Conservation (phyloP, 2,113 vertebrate species). For the Halcyon malimbica region DNA sequence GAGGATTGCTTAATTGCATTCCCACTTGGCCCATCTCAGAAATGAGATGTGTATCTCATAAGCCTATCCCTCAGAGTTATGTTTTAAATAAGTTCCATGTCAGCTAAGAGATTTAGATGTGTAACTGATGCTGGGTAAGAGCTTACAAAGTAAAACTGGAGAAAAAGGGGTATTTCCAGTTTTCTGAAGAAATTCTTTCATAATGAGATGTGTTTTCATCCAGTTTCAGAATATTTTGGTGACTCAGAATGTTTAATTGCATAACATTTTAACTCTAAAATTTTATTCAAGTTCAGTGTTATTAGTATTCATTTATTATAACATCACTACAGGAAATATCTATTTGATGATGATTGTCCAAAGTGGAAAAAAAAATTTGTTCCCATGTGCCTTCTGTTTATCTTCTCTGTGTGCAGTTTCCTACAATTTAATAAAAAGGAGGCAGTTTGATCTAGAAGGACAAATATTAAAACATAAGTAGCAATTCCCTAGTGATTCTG, state of each 20-base stretch:
- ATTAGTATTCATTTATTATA: background rate
- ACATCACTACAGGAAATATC: background rate
- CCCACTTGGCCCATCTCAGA: background rate
- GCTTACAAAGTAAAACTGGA: background rate
- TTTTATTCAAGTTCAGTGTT: background rate
- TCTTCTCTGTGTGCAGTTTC: background rate
- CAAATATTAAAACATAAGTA: background rate
- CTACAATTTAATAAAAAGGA: slow-evolving; percentile 14
- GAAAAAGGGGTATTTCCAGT: background rate
- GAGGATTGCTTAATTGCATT: slow-evolving; percentile 37
- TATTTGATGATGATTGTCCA: background rate
- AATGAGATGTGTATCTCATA: slow-evolving; percentile 39
- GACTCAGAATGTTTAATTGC: background rate
- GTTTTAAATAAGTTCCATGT: slow-evolving; percentile 41
- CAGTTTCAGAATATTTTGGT: background rate
- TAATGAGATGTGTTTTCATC: background rate
- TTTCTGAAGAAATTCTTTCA: background rate
- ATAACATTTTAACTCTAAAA: background rate
- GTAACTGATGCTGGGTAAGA: background rate
- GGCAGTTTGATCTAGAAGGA: background rate
- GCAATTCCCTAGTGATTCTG: background rate
- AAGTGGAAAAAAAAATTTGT: background rate
- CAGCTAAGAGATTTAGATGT: background rate
- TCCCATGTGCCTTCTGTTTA: background rate
- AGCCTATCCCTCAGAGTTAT: slow-evolving; percentile 5